Evolutionary conservation across 2,888 invertebrate genomes (phyloP).

Genomic region (Andrena minutula): DNA sequence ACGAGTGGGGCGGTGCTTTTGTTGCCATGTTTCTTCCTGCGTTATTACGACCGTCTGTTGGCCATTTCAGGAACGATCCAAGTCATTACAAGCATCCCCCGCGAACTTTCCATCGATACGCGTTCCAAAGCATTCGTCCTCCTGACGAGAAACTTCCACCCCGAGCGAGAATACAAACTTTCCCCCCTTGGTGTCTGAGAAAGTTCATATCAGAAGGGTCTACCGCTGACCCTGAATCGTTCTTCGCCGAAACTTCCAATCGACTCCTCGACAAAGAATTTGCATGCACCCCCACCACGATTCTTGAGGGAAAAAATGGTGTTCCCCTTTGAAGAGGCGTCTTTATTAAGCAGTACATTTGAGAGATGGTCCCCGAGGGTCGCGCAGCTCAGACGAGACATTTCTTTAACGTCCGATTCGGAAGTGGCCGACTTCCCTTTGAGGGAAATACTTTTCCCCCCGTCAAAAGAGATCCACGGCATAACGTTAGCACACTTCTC

Average conservation of each 20-base stretch:
- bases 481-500: conserved; percentile 40
- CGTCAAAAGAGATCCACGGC: conserved; percentile 42
- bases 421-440: background rate
- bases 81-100: conserved; percentile 30
- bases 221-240: conserved; percentile 49
- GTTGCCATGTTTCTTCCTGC: background rate
- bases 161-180: conserved; percentile 58
- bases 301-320: background rate
- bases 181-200: conserved; percentile 25
- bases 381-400: background rate
- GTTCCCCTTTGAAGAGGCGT: background rate
- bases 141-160: conserved; percentile 40
- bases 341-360: conserved; percentile 12
- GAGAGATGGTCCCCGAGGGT: background rate
- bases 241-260: conserved; percentile 51
- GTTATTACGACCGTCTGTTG: conserved; percentile 9
- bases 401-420: conserved; percentile 19
- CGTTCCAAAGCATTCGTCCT: conserved; percentile 44
- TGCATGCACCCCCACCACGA: conserved; percentile 17
- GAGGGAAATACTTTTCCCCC: background rate
- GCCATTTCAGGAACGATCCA: conserved; percentile 30
- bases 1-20: background rate
- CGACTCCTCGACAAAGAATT: conserved; percentile 46
- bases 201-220: conserved; percentile 53
- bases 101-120: conserved; percentile 57